These are phyloP conservation scores for Lepas anatifera DNA, from an alignment of 2,888 invertebrate species.

Conservation along the genomic window DNA sequence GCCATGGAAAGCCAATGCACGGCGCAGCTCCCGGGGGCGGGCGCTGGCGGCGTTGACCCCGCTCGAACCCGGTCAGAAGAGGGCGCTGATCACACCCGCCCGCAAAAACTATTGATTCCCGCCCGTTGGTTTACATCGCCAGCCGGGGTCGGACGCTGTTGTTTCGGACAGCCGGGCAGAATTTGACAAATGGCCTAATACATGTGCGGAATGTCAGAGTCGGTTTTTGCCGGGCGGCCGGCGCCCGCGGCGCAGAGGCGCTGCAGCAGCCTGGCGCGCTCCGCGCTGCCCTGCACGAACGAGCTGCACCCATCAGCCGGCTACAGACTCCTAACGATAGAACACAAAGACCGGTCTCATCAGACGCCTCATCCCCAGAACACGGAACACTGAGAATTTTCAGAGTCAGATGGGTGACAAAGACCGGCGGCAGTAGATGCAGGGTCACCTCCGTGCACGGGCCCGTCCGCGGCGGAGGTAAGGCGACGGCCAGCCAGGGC, in stretches of 20 bases:
- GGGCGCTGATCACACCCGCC: neutral
- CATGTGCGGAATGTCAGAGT: neutral
- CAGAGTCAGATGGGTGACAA: too few relatives aligned
- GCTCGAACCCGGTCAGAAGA: neutral
- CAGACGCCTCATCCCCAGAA: too few relatives aligned
- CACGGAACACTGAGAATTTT: too few relatives aligned
- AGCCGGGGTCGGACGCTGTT: neutral
- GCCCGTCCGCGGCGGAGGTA: too few relatives aligned
- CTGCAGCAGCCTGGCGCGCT: neutral
- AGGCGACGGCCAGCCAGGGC: neutral
- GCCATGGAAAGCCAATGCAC: neutral
- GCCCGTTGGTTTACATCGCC: neutral
- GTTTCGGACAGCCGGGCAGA: neutral
- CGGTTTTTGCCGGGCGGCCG: neutral
- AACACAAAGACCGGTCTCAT: too few relatives aligned
- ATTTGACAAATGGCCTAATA: constrained; percentile 9
- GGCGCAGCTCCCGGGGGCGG: neutral
- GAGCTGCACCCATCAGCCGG: too few relatives aligned
- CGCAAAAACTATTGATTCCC: constrained; percentile 4
- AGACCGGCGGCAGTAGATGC: too few relatives aligned
- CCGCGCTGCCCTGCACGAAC: too few relatives aligned
- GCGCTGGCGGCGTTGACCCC: too few relatives aligned
- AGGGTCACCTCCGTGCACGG: too few relatives aligned
- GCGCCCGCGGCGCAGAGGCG: neutral
- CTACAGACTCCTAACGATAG: too few relatives aligned